Evolutionary conservation across 2,113 vertebrate species (phyloP).

Genomic region (Mus spicilegus): DNA sequence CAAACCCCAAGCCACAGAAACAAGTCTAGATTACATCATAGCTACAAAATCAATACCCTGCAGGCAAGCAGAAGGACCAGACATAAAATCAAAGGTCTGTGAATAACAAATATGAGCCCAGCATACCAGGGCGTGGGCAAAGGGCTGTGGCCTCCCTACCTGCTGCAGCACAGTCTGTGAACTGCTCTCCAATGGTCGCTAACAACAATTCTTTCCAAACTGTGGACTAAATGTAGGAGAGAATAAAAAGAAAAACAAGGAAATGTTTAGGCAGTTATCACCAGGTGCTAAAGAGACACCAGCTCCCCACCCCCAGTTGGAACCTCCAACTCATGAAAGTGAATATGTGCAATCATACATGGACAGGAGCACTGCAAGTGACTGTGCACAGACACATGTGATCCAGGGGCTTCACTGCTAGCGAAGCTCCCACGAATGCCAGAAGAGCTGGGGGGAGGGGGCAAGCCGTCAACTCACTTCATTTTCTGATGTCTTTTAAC

Average conservation of each 20-base stretch:
- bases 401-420: background rate
- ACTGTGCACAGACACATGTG: background rate
- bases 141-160: conserved; percentile 85
- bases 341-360: background rate
- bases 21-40: background rate
- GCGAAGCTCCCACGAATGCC: background rate
- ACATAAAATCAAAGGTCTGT: background rate
- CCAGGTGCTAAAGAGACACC: background rate
- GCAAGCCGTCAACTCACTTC: background rate
- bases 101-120: background rate
- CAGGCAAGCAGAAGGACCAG: background rate
- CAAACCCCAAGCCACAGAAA: background rate
- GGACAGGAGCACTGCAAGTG: fast-evolving
- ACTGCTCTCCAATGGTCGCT: conserved; percentile 97
- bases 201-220: conserved; percentile 98
- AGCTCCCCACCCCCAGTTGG: background rate
- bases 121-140: background rate
- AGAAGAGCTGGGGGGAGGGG: background rate
- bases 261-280: conserved; percentile 59
- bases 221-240: conserved; percentile 86
- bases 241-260: conserved; percentile 51
- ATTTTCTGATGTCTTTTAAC: background rate
- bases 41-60: conserved; percentile 34
- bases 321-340: background rate
- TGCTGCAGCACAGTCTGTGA: conserved; percentile 93